These are phyloP conservation scores for Lucilia sericata DNA, from an alignment of 1,140 invertebrate species.

Conservation along the genomic window DNA sequence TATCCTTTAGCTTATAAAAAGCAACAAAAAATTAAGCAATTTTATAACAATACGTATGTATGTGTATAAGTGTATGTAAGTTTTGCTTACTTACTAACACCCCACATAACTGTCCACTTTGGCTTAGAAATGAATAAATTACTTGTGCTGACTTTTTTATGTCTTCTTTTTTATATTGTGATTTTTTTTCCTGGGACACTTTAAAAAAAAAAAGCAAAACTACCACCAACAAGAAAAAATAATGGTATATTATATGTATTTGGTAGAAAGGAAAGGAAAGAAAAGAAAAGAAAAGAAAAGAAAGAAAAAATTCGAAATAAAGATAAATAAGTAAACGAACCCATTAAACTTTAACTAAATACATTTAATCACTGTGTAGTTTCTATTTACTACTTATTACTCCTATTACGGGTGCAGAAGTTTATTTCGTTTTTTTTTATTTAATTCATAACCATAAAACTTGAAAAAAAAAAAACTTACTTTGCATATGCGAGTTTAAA, in stretches of 20 bases:
- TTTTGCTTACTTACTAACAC: neutral
- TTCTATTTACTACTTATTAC: neutral
- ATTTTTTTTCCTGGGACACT: neutral
- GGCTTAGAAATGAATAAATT: slow-evolving; percentile 39
- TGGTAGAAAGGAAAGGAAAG: neutral
- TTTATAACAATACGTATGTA: neutral
- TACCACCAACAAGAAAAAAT: neutral
- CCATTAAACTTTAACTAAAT: slow-evolving; percentile 40
- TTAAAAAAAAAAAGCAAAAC: neutral
- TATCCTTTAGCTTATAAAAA: neutral
- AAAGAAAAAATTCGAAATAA: too few species aligned
- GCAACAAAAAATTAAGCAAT: neutral
- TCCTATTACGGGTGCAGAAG: too few species aligned
- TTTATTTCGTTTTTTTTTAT: too few species aligned
- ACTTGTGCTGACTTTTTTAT: slow-evolving; percentile 28
- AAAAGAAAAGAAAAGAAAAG: too few species aligned
- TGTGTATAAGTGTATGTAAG: neutral
- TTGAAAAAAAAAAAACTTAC: too few species aligned
- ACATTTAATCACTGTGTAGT: slow-evolving; percentile 24
- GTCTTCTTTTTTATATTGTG: neutral
- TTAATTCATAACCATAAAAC: too few species aligned
- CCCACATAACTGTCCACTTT: neutral
- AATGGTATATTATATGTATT: too few species aligned
- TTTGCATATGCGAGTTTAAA: too few species aligned
- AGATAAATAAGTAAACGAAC: neutral